Base-by-base conservation (phyloP, 2,888 invertebrate species). In the Trichacis sp. region DNA sequence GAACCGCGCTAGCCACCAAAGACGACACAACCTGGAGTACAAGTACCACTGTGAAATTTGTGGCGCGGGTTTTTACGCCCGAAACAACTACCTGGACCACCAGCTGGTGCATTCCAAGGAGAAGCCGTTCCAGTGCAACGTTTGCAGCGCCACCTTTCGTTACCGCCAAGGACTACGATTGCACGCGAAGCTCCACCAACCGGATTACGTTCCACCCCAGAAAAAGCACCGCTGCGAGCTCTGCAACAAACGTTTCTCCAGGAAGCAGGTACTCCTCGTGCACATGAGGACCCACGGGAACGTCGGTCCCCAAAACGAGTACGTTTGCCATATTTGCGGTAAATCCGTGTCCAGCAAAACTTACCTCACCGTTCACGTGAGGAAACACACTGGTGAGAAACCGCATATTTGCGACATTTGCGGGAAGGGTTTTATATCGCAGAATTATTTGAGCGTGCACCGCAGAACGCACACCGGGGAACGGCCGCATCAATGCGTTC, bases 341-440 rank as follows among this genome's bases (percentile, higher is more conserved):
- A 89, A 89, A 82, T 86, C 88, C 68, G 87, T 89, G 3, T 87
- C 89, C 30, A 87, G 87, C 58, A 83, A 87, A 42, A 89, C 89
- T 30, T 89, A 89, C 71, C 85, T 89, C 69, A 89, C 88, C 78
- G 88, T 89, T 75, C 89, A 89, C 76, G 85, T 88, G 64, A 83
- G 89, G 33, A 89, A 89, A 48, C 89, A 89, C 77, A 88, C 88
- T 1, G 89, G 89, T 0, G 88, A 88, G 81, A 89, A 89, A 80
- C 89, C 89, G 0, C 87, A 89, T 73, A 86, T 88, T 1, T 89
- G 89, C 85, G 87, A 87, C 42, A 68, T 81, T 1, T 84, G 84
- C 64, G 78, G 78, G 38, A 84, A 84, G 52, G 82, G 81, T 0
- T 84, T 84, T 40, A 83, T 82, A 54, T 83, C 83, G 9, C 84